A percentile compares a stretch with the other conserved stretches of the same genome.
phyloP scores from a whole-genome alignment of 2,888 invertebrate genomes.

The Xestia xanthographa region DNA sequence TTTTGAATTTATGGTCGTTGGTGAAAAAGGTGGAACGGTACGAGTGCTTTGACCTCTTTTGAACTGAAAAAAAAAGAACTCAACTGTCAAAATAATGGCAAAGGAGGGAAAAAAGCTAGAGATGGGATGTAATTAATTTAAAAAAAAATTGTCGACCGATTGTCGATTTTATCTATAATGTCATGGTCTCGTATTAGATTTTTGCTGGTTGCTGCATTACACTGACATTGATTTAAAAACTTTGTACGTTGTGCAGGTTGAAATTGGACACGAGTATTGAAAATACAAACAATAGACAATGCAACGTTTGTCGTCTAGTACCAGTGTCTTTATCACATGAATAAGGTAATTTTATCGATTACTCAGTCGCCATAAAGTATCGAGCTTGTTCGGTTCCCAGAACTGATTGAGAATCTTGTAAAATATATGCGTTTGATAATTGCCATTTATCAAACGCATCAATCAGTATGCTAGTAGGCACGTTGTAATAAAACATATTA shows the following conservation, averaged over 20 bases:
- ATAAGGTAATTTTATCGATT: conserved; percentile 24
- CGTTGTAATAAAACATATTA: conserved; percentile 57
- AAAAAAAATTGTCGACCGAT: conserved; percentile 11
- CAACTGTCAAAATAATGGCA: conserved; percentile 1
- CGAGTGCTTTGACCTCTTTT: conserved; percentile 6
- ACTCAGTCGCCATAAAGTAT: conserved; percentile 11
- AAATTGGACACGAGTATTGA: conserved; percentile 20
- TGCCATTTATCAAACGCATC: conserved; percentile 41
- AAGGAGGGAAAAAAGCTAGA: conserved; percentile 7
- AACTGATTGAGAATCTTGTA: conserved; percentile 36
- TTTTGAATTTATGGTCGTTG: conserved; percentile 28
- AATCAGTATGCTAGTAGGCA: conserved; percentile 38
- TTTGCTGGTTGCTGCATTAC: not conserved
- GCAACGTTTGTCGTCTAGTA: not conserved
- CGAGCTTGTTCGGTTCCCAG: conserved; percentile 12
- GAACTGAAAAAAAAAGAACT: not conserved
- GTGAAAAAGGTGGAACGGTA: conserved; percentile 16
- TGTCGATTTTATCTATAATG: conserved; percentile 11
- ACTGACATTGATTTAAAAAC: not conserved
- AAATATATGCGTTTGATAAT: not conserved
- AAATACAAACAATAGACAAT: conserved; percentile 20
- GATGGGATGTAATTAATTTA: not conserved
- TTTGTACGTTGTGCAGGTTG: not conserved
- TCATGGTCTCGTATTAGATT: not conserved
- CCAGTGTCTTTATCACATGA: not conserved